Evolutionary conservation across 1,140 invertebrate species (phyloP), one percentile per base, ranked within the genome.

Genomic region (Cataglyphis hispanica): DNA sequence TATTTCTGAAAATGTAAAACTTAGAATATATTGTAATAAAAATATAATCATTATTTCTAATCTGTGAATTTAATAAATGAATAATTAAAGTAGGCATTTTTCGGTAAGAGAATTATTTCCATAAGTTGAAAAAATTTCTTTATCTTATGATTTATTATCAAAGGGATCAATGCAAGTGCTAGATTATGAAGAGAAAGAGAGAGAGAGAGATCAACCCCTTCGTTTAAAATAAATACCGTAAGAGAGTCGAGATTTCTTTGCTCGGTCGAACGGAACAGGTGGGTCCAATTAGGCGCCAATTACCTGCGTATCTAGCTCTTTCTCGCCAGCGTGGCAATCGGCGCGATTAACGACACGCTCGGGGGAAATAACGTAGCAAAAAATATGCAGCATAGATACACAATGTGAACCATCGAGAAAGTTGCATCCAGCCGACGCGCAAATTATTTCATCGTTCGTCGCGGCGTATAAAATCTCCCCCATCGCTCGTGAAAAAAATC

Each of bases 221-320:
- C 56, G 70, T 27, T 46, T 58, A 70, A 81, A 72, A 87, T 90
- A 85, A 81, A 84, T 72, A 77, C 53, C 53, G 60, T 60, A 76
- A 83, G 78, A 83, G 67, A 74, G 66, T 63, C 53, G 43, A 63
- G 31, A 60, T 87, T 58, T 63, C 80, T 87, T 86, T 85, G 25
- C 87, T 53, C 60, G 43, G 37, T 43, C 67, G 56, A 69, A 84
- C 63, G 76, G 78, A 92, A 92, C 91, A 92, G 92, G 91, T 93
- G 92, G 90, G 76, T 86, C 75, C 89, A 92, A 93, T 93, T 93
- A 92, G 78, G 81, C 75, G 87, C 84, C 89, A 92, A 93, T 93
- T 93, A 92, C 77, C 78, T 89, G 91, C 90, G 77, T 91, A 87
- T 89, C 89, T 92, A 91, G 89, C 91, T 90, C 90, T 86, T 91